Evolutionary conservation across 2,888 invertebrate genomes (phyloP).

Genomic region (Prosapia bicincta): DNA sequence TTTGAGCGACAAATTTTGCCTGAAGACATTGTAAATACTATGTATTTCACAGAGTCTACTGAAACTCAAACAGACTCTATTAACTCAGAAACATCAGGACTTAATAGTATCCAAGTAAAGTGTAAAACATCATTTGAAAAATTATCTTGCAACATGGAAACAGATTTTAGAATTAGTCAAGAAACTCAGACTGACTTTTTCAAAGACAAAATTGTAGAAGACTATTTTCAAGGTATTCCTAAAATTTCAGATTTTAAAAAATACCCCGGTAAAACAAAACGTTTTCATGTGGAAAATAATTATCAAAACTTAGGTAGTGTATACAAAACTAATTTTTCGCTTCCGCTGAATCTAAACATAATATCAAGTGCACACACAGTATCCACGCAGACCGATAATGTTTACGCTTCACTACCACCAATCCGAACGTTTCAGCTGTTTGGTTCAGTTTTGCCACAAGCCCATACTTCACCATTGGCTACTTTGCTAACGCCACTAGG

Average conservation of each 20-base stretch:
- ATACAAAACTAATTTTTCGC: neutral
- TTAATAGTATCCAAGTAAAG: no score
- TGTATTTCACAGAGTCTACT: no score
- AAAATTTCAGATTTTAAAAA: neutral
- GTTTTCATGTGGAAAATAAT: neutral
- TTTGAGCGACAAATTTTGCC: no score
- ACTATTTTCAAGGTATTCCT: neutral
- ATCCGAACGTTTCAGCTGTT: constrained; percentile 14
- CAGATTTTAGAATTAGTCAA: neutral
- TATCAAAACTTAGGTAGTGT: neutral
- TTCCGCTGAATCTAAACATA: neutral
- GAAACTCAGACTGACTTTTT: neutral
- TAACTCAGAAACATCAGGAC: no score
- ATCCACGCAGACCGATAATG: neutral
- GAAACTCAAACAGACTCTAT: no score
- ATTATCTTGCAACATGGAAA: neutral
- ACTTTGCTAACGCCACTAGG: constrained; percentile 45
- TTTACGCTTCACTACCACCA: neutral
- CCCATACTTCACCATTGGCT: constrained; percentile 44
- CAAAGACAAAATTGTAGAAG: neutral
- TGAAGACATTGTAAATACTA: no score
- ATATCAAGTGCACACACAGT: neutral
- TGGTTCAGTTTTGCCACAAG: constrained; percentile 23
- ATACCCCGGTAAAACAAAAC: neutral
- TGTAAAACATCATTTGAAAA: neutral